Evolutionary conservation across 2,113 vertebrate species (phyloP).

Genomic region (Callospermophilus lateralis): DNA sequence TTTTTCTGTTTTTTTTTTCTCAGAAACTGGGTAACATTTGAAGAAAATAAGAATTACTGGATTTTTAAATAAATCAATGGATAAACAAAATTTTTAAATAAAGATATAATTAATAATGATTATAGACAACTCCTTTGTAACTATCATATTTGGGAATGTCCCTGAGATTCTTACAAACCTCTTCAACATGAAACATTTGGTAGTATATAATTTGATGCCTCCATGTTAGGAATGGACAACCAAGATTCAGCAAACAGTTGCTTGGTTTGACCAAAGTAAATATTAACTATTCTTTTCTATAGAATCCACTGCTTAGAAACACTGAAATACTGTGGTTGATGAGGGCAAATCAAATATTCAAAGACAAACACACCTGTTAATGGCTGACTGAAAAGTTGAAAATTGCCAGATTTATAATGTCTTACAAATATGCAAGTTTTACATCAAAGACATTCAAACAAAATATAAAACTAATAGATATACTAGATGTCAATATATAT

Average conservation of each 20-base stretch:
- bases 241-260: not conserved
- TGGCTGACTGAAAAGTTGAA: not conserved
- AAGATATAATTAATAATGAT: not conserved
- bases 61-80: not conserved
- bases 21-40: not conserved
- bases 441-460: not conserved
- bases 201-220: not conserved
- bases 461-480: not conserved
- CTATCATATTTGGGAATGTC: not conserved
- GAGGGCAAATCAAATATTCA: not conserved
- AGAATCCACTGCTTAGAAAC: not conserved
- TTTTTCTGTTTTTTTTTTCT: not conserved
- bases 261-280: not conserved
- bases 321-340: not conserved
- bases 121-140: not conserved
- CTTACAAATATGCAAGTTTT: not conserved
- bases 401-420: not conserved
- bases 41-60: not conserved
- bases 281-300: not conserved
- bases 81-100: not conserved
- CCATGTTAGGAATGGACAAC: not conserved
- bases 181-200: not conserved
- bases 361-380: not conserved
- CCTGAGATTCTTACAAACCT: not conserved
- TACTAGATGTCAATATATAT: too few relatives aligned